Evolutionary conservation across 2,888 invertebrate genomes (phyloP).

Genomic region (Netelia melanura): DNA sequence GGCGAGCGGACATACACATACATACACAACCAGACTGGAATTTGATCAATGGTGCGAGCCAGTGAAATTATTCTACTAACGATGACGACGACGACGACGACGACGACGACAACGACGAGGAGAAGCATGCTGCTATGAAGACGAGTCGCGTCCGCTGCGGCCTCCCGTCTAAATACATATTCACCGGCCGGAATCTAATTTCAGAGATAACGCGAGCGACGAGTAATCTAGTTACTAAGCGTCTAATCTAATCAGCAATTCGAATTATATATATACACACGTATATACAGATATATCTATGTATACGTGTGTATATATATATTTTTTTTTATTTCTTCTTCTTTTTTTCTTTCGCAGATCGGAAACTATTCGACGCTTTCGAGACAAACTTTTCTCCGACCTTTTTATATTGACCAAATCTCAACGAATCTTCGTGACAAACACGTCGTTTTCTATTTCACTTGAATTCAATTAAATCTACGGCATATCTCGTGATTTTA

Average conservation of each 20-base stretch:
- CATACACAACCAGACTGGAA: constrained; percentile 39
- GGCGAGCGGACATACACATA: no score
- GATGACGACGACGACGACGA: constrained; percentile 42
- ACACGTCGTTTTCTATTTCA: not conserved
- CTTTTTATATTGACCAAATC: not conserved
- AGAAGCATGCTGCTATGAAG: constrained; percentile 35
- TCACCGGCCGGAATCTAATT: constrained; percentile 82
- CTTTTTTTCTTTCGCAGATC: constrained; percentile 5
- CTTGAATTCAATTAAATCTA: constrained; percentile 46
- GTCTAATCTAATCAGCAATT: constrained; percentile 84
- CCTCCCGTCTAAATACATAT: constrained; percentile 74
- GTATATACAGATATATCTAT: constrained; percentile 27
- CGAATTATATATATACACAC: constrained; percentile 76
- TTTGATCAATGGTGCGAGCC: constrained; percentile 66
- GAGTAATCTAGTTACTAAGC: constrained; percentile 84
- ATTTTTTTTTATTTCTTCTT: constrained; percentile 4
- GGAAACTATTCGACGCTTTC: constrained; percentile 17
- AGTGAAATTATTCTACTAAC: constrained; percentile 64
- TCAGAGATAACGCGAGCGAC: constrained; percentile 81
- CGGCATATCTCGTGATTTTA: constrained; percentile 44
- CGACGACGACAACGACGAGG: constrained; percentile 45
- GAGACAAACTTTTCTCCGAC: not conserved
- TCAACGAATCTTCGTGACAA: not conserved
- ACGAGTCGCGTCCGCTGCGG: constrained; percentile 4
- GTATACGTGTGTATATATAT: constrained; percentile 27